These are phyloP conservation scores for Cinclus mexicanus DNA, from an alignment of 2,113 vertebrate genomes.

Conservation along the genomic window DNA sequence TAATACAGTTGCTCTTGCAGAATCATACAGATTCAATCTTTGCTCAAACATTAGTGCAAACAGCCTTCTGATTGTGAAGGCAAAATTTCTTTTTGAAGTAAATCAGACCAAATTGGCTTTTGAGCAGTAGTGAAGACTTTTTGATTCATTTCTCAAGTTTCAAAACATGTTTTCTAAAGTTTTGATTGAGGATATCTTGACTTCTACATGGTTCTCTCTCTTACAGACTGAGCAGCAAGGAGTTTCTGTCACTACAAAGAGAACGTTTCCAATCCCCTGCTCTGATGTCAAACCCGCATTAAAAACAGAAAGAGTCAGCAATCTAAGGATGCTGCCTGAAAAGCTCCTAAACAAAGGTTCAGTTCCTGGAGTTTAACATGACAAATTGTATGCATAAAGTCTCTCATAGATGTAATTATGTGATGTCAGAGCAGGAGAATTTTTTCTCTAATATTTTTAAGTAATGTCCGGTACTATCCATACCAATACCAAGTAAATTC, in stretches of 20 bases:
- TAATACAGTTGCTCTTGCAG: background rate
- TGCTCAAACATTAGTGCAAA: background rate
- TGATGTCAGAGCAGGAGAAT: background rate
- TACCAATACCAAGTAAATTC: background rate
- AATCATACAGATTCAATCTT: background rate
- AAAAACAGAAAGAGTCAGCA: conserved; percentile 8
- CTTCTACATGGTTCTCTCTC: background rate
- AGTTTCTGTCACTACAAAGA: conserved; percentile 14
- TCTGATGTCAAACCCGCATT: background rate
- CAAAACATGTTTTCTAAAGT: background rate
- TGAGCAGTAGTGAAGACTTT: background rate
- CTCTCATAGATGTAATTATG: background rate
- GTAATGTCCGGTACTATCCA: background rate
- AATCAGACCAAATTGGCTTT: background rate
- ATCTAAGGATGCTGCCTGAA: background rate
- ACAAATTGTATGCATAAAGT: background rate
- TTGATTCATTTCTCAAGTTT: background rate
- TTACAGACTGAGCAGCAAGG: background rate
- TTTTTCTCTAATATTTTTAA: background rate
- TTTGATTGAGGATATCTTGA: background rate
- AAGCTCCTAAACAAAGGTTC: background rate
- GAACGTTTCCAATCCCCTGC: background rate
- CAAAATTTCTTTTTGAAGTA: background rate
- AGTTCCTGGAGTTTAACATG: background rate
- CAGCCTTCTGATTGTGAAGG: background rate